Percentiles rank a stretch among this genome's conserved stretches.
These are phyloP conservation scores for Daboia siamensis DNA, from an alignment of 2,113 vertebrate species.

Conservation along the genomic window DNA sequence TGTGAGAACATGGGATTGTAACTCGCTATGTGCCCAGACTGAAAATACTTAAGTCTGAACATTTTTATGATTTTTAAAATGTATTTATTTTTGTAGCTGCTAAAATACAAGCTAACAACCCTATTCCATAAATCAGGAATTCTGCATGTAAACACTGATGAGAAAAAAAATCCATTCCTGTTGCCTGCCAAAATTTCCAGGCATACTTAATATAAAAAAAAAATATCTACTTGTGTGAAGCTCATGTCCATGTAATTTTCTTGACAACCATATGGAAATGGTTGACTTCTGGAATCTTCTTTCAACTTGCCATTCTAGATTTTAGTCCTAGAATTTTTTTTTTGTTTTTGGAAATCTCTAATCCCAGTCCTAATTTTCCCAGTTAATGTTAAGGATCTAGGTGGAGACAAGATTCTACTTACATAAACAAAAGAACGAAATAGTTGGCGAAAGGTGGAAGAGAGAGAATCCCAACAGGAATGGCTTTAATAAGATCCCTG, in stretches of 20 bases:
- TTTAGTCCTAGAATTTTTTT: too few relatives aligned
- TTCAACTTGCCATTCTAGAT: too few relatives aligned
- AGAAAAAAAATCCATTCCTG: fast-evolving
- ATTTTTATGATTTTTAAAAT: neutral
- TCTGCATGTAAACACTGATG: neutral
- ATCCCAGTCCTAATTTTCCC: too few relatives aligned
- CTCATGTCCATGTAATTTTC: too few relatives aligned
- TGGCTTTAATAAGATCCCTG: slow-evolving; percentile 81
- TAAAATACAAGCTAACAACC: neutral
- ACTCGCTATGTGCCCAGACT: neutral
- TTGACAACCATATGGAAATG: too few relatives aligned
- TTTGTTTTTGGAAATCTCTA: too few relatives aligned
- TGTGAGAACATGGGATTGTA: neutral
- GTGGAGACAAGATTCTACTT: slow-evolving; percentile 65
- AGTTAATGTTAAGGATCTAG: neutral
- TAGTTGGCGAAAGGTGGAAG: slow-evolving; percentile 95
- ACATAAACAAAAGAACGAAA: slow-evolving; percentile 90
- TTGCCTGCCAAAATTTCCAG: neutral
- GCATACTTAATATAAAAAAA: neutral
- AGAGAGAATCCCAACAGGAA: slow-evolving; percentile 83
- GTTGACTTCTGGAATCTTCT: too few relatives aligned
- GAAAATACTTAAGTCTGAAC: neutral
- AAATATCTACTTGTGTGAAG: too few relatives aligned
- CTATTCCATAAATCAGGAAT: neutral
- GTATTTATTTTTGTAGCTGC: neutral